Percentiles rank a stretch among this genome's conserved stretches.
These are phyloP conservation scores for Stenopsyche tienmushanensis DNA, from an alignment of 1,140 invertebrate genomes.

Conservation along the genomic window DNA sequence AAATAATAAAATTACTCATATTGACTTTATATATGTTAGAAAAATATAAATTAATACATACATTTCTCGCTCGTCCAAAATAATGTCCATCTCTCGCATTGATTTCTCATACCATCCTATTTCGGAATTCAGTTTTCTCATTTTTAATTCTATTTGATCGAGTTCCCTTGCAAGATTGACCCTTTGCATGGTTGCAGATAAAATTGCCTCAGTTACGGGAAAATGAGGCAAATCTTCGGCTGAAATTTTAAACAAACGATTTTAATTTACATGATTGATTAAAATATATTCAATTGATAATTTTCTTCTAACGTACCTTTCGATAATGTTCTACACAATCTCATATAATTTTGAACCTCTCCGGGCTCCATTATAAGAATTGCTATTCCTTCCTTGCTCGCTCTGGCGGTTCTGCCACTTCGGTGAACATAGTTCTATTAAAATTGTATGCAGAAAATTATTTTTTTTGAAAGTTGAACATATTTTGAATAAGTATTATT, in stretches of 20 bases:
- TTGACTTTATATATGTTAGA: background rate
- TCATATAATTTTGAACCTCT: constrained; percentile 79
- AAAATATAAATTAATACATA: constrained; percentile 50
- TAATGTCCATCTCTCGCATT: constrained; percentile 83
- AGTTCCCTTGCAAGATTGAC: constrained; percentile 77
- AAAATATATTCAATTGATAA: background rate
- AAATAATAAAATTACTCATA: constrained; percentile 12
- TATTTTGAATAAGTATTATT: too few species aligned
- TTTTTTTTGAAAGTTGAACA: too few species aligned
- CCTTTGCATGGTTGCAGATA: constrained; percentile 68
- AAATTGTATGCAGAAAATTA: too few species aligned
- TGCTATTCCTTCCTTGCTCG: constrained; percentile 84
- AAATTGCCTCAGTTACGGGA: constrained; percentile 69
- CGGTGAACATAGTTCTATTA: constrained; percentile 89
- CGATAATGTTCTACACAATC: constrained; percentile 79
- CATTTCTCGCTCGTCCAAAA: constrained; percentile 74
- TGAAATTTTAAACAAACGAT: constrained; percentile 50
- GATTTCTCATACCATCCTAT: constrained; percentile 82
- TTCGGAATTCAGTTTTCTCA: constrained; percentile 66
- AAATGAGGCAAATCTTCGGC: constrained; percentile 81
- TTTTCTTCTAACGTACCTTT: constrained; percentile 60
- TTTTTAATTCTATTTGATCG: constrained; percentile 71
- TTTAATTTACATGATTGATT: background rate
- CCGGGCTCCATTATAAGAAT: constrained; percentile 88
- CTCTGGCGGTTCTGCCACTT: constrained; percentile 93